phyloP scores from a whole-genome alignment of 1,140 invertebrate genomes.

The Pogonomyrmex californicus region DNA sequence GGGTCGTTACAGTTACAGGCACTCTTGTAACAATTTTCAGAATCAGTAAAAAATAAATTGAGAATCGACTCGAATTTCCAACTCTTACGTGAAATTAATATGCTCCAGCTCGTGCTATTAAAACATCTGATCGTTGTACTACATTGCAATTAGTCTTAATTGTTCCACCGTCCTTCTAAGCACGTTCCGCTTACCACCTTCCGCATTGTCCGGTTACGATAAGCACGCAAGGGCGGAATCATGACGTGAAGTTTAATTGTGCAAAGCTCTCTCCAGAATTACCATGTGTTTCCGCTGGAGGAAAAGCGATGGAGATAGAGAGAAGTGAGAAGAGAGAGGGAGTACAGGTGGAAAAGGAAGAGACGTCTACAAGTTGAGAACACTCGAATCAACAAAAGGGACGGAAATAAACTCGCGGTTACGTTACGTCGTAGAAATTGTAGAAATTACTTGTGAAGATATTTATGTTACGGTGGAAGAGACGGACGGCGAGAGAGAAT shows the following conservation, averaged over 20 bases:
- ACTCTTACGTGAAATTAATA: conserved; percentile 64
- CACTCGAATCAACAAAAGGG: conserved; percentile 40
- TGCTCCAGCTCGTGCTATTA: conserved; percentile 53
- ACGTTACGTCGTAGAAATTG: conserved; percentile 38
- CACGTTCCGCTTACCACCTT: conserved; percentile 70
- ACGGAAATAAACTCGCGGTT: conserved; percentile 51
- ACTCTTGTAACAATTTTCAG: neutral
- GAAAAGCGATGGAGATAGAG: conserved; percentile 10
- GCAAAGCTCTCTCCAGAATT: conserved; percentile 62
- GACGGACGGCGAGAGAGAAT: conserved; percentile 14
- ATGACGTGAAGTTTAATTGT: conserved; percentile 71
- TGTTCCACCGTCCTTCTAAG: conserved; percentile 67
- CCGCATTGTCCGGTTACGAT: conserved; percentile 68
- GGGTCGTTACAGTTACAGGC: no score
- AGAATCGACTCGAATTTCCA: conserved; percentile 15
- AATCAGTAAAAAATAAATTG: neutral
- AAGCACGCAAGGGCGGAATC: conserved; percentile 71
- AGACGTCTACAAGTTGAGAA: conserved; percentile 47
- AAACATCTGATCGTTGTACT: conserved; percentile 71
- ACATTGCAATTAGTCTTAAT: conserved; percentile 75
- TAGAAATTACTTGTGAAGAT: conserved; percentile 56
- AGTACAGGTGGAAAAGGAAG: conserved; percentile 21
- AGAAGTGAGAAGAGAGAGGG: neutral
- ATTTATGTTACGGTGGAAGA: conserved; percentile 49
- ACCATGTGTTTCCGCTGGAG: conserved; percentile 66